Evolutionary conservation across 2,797 vertebrate genomes (phyloP).

Genomic region (Avahi laniger): DNA sequence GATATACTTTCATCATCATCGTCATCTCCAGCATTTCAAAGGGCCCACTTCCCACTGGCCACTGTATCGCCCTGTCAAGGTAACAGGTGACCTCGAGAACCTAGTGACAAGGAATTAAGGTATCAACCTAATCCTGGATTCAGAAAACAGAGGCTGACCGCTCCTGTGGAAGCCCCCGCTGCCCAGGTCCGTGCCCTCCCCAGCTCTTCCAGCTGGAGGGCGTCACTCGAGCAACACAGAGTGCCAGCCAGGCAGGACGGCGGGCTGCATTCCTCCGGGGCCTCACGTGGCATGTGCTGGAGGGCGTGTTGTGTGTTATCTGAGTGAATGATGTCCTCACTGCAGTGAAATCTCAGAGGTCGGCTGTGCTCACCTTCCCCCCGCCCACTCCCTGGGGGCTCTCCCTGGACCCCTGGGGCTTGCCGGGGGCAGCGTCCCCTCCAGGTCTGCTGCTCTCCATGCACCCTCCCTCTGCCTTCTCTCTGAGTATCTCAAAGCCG

Average conservation of each 20-base stretch:
- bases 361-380: background rate
- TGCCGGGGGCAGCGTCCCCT: background rate
- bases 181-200: background rate
- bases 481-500: background rate
- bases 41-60: background rate
- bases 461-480: background rate
- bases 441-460: slow-evolving; percentile 26
- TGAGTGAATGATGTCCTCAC: background rate
- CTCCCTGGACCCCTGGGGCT: background rate
- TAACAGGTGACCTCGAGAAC: background rate
- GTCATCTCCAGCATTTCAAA: background rate
- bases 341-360: background rate
- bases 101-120: background rate
- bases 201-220: background rate
- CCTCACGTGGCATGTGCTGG: background rate
- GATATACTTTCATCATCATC: background rate
- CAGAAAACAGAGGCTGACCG: background rate
- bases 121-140: background rate
- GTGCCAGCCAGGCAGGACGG: background rate
- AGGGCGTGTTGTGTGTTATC: background rate
- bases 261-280: background rate
- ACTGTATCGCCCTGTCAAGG: background rate
- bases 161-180: background rate
- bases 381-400: background rate
- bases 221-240: background rate